Conservation (phyloP, 2,888 invertebrate species). For the Tupiocoris notatus region DNA sequence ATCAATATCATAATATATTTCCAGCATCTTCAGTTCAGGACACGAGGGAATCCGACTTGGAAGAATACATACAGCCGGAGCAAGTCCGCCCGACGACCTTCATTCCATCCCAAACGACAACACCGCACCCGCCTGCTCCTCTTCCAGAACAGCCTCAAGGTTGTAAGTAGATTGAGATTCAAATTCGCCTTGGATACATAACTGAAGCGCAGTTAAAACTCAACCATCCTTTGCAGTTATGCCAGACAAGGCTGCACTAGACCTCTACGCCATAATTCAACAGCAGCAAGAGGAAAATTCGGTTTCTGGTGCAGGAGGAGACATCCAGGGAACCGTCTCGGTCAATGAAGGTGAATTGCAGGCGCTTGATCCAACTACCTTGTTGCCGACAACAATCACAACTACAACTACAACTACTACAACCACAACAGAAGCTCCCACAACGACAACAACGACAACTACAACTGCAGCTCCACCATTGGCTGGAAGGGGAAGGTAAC, state of each 20-base stretch:
- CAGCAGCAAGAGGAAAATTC: constrained; percentile 59
- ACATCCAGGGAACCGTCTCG: background rate
- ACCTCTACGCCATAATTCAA: constrained; percentile 75
- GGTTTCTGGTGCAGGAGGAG: constrained; percentile 51
- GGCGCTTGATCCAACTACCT: constrained; percentile 54
- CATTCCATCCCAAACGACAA: constrained; percentile 37
- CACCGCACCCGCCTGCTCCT: constrained; percentile 26
- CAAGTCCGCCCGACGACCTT: constrained; percentile 42
- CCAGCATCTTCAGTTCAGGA: constrained; percentile 28
- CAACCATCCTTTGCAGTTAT: constrained; percentile 48
- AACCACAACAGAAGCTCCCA: constrained; percentile 45
- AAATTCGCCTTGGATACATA: no score
- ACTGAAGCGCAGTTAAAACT: no score
- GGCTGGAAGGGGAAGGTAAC: constrained; percentile 44
- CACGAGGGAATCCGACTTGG: constrained; percentile 47
- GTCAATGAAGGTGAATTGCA: constrained; percentile 41
- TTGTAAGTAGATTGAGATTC: constrained; percentile 14
- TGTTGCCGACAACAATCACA: constrained; percentile 59
- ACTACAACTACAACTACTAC: constrained; percentile 53
- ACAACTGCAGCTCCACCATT: constrained; percentile 41
- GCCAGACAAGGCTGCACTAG: constrained; percentile 75
- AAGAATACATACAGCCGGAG: constrained; percentile 46
- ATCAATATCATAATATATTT: no score
- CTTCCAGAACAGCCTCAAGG: constrained; percentile 21
- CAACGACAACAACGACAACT: constrained; percentile 43